Conservation (phyloP, 92 coral and sea anemone species). For the Paramuricea clavata region DNA sequence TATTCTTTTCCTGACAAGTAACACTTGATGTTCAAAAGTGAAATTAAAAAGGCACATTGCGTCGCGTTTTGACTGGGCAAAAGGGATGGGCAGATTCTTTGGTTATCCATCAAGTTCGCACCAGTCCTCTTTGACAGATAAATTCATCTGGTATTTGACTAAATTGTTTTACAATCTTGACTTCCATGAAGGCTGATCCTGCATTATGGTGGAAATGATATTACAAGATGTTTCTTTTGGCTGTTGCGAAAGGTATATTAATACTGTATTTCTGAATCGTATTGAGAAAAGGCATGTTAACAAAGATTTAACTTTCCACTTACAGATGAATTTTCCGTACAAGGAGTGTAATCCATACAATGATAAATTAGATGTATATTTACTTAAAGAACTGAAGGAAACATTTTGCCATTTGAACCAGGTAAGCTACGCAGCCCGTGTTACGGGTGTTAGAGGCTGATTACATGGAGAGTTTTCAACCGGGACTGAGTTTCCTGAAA, state of each 20-base stretch:
- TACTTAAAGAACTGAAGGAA: constrained; percentile 93
- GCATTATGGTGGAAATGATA: constrained; percentile 96
- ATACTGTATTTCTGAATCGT: neutral
- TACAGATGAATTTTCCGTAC: constrained; percentile 92
- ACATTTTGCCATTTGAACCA: constrained; percentile 96
- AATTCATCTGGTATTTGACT: too few relatives aligned
- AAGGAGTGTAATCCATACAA: constrained; percentile 80
- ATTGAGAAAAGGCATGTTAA: neutral
- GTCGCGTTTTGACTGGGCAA: too few relatives aligned
- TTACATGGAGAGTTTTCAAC: too few relatives aligned
- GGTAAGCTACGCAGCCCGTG: constrained; percentile 42
- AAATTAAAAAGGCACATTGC: too few relatives aligned
- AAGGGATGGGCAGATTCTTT: too few relatives aligned
- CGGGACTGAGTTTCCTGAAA: too few relatives aligned
- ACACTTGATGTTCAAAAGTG: too few relatives aligned
- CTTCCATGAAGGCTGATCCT: constrained; percentile 76
- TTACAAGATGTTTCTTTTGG: constrained; percentile 93
- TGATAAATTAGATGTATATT: constrained; percentile 83
- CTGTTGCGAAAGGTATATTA: constrained; percentile 81
- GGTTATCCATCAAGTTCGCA: too few relatives aligned
- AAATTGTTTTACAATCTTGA: neutral
- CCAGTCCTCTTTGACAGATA: too few relatives aligned
- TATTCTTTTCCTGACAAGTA: too few relatives aligned
- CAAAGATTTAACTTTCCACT: neutral
- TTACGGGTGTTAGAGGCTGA: too few relatives aligned